Conservation (phyloP, 2,888 invertebrate species). For the Drosophila siamana region DNA sequence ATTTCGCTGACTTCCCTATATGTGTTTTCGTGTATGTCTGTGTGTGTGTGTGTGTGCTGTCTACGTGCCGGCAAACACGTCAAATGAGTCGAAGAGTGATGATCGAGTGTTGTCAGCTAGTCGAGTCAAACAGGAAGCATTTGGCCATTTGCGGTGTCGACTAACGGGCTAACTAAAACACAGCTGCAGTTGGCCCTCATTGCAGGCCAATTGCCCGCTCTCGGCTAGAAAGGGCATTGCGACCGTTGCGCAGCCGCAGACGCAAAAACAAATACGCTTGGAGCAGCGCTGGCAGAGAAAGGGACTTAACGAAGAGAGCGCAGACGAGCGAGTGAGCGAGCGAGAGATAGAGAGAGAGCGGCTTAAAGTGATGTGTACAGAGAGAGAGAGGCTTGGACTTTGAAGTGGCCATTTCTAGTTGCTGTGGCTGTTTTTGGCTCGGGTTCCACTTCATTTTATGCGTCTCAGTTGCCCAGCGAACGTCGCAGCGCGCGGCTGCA, state of each 20-base stretch:
- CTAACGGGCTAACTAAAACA: constrained; percentile 30
- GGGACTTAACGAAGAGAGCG: constrained; percentile 13
- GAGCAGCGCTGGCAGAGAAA: constrained; percentile 13
- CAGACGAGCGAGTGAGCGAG: not conserved
- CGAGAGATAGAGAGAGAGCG: not conserved
- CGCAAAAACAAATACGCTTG: not conserved
- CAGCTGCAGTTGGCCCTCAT: constrained; percentile 22
- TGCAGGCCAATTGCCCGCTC: not conserved
- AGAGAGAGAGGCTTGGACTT: constrained; percentile 10
- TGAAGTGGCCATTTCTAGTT: constrained; percentile 58
- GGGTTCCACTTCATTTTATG: constrained; percentile 34
- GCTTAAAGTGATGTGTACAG: constrained; percentile 5
- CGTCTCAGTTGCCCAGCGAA: constrained; percentile 67
- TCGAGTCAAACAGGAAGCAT: constrained; percentile 60
- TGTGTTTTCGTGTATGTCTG: constrained; percentile 17
- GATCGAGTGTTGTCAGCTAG: constrained; percentile 19
- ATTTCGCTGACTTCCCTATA: constrained; percentile 57
- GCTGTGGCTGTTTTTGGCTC: constrained; percentile 37
- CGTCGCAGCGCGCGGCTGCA: constrained; percentile 69
- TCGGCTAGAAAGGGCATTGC: constrained; percentile 10
- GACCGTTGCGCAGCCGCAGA: constrained; percentile 32
- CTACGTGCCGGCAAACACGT: constrained; percentile 79
- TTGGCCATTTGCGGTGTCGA: constrained; percentile 43
- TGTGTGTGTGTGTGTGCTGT: constrained; percentile 34
- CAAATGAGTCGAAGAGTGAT: constrained; percentile 34